A percentile compares a stretch with the other conserved stretches of the same genome.
Conservation (phyloP, 2,888 invertebrate species). For the Hoplodrina ambigua region DNA sequence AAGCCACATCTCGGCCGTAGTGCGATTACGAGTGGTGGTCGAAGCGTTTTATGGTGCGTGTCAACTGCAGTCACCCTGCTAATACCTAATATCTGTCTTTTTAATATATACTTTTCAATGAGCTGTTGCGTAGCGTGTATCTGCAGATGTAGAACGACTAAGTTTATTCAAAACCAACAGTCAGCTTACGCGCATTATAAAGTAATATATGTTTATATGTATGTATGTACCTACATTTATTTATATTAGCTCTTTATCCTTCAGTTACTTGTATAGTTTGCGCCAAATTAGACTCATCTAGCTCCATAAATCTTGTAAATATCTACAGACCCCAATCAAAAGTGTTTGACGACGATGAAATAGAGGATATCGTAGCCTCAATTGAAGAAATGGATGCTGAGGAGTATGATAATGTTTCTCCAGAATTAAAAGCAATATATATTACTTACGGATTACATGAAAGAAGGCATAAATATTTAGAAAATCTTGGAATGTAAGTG, state of each 20-base stretch:
- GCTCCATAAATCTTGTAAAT: not conserved
- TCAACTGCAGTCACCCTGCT: no score
- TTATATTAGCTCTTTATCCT: no score
- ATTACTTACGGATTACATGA: conserved; percentile 78
- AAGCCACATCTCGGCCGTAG: not conserved
- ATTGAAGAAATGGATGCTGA: conserved; percentile 82
- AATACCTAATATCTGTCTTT: no score
- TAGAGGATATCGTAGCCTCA: conserved; percentile 73
- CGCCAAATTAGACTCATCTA: no score
- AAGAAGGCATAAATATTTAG: conserved; percentile 74
- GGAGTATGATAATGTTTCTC: conserved; percentile 76
- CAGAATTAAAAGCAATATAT: conserved; percentile 81
- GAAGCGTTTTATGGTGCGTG: not conserved
- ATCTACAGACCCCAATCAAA: conserved; percentile 69
- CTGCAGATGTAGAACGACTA: no score
- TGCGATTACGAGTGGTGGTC: not conserved
- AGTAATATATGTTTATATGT: no score
- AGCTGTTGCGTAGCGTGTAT: no score
- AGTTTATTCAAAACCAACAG: no score
- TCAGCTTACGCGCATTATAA: no score
- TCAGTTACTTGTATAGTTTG: no score
- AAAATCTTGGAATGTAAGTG: conserved; percentile 64
- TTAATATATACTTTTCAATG: no score
- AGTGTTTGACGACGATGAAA: conserved; percentile 79
- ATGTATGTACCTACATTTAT: no score